Base-by-base conservation (phyloP, 1,140 invertebrate genomes). In the Drosophila pruinosa region DNA sequence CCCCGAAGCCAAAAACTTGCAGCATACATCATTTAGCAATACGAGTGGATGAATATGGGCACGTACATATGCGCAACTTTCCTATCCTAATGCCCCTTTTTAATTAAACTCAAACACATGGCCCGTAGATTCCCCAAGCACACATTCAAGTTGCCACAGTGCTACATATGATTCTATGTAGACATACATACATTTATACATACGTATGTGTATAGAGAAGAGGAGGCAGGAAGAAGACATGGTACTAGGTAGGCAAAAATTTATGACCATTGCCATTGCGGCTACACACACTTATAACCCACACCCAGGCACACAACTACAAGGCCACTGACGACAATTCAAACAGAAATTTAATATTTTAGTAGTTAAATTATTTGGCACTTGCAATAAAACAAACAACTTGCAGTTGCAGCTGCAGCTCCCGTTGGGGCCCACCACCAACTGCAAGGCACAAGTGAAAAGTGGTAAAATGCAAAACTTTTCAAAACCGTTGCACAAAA, bases 301-400 rank as follows among this genome's bases (percentile, higher is more conserved):
- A 36, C 43, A 24, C 52, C 50, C 39, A 57, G 10, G 39, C 39
- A 38, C 17, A 31, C 48, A 28, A 12, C 28, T 34, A 50, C 53
- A 57, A 48, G 36, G 28, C 53, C 62, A 67, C 62, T 43, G 80
- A 57, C 73, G 70, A 80, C 80, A 76, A 86, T 86, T 85, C 77
- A 85, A 86, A 78, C 65, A 77, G 81, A 86, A 86, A 86, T 88
- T 86, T 88, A 88, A 86, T 86, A 86, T 81, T 88, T 86, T 86
- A 85, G 81, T 72, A 81, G 81, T 81, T 85, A 85, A 85, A 86
- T 86, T 88, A 86, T 86, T 86, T 86, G 81, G 82, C 82, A 86
- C 81, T 86, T 86, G 81, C 74, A 88, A 86, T 86, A 86, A 86
- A 86, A 88, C 81, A 86, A 86, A 85, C 81, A 85, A 85, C 69